phyloP scores from a whole-genome alignment of 1,140 invertebrate genomes.

The Riptortus pedestris region DNA sequence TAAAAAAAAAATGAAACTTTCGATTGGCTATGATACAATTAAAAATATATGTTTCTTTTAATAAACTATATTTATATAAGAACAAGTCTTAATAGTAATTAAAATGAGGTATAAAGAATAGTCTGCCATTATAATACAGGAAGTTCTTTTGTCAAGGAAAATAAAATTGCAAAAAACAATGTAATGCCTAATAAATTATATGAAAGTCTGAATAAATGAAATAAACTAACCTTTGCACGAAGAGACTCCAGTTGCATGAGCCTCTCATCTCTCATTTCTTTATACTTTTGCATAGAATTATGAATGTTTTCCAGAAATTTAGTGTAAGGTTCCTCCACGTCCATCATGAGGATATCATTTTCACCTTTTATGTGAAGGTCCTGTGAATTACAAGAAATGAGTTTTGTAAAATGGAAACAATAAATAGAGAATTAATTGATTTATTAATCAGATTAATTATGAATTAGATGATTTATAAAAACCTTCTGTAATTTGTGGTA shows the following conservation, averaged over 20 bases:
- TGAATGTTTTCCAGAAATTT: not conserved
- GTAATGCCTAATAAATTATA: too few species aligned
- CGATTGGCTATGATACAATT: not conserved
- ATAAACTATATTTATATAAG: not conserved
- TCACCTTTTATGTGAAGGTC: not conserved
- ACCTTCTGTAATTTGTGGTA: slow-evolving; percentile 7
- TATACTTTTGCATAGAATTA: not conserved
- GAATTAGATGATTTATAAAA: not conserved
- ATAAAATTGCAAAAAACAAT: not conserved
- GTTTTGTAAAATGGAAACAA: not conserved
- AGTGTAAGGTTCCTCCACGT: not conserved
- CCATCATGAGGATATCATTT: not conserved
- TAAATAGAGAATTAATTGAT: not conserved
- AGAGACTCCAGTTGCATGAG: not conserved
- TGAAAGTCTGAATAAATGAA: too few species aligned
- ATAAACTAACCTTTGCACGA: not conserved
- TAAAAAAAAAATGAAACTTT: not conserved
- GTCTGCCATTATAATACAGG: not conserved
- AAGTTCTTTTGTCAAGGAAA: not conserved
- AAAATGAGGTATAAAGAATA: not conserved
- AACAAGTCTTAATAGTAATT: not conserved
- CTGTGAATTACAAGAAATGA: not conserved
- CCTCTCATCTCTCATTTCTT: slow-evolving; percentile 2
- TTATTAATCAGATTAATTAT: not conserved
- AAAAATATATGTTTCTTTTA: not conserved